phyloP scores from a whole-genome alignment of 2,888 invertebrate species.

The Yponomeuta plumbellus region DNA sequence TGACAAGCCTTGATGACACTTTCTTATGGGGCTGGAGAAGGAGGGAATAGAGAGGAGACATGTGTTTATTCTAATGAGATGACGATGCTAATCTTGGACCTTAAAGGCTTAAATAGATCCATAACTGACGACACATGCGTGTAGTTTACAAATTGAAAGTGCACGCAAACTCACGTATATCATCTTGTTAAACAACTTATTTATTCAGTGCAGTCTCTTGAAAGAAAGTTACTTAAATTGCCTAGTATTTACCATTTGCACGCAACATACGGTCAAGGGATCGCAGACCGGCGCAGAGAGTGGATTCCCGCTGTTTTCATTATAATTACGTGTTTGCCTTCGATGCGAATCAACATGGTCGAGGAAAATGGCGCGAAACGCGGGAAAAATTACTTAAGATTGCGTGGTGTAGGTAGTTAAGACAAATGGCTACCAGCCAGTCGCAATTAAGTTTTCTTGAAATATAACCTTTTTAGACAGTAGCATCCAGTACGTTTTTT shows the following conservation, averaged over 20 bases:
- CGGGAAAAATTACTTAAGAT: slow-evolving; percentile 63
- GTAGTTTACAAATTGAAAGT: not conserved
- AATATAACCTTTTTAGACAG: not conserved
- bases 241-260: slow-evolving; percentile 10
- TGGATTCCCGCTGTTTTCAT: slow-evolving; percentile 45
- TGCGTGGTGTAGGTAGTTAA: slow-evolving; percentile 55
- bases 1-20: slow-evolving; percentile 25
- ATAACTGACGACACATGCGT: not conserved
- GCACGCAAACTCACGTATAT: not conserved
- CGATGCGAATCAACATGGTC: not conserved
- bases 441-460: not conserved
- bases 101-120: not conserved
- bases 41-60: not conserved
- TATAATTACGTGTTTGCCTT: slow-evolving; percentile 38
- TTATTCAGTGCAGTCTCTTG: not conserved
- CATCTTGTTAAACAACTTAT: not conserved
- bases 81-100: slow-evolving; percentile 1
- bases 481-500: not conserved
- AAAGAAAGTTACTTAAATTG: slow-evolving; percentile 14
- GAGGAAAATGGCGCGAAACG: slow-evolving; percentile 43
- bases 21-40: slow-evolving; percentile 13
- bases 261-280: slow-evolving; percentile 9
- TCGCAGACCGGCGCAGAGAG: slow-evolving; percentile 34
- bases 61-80: not conserved
- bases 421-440: slow-evolving; percentile 45